Conservation (phyloP, 2,888 invertebrate species). For the Eledone cirrhosa region DNA sequence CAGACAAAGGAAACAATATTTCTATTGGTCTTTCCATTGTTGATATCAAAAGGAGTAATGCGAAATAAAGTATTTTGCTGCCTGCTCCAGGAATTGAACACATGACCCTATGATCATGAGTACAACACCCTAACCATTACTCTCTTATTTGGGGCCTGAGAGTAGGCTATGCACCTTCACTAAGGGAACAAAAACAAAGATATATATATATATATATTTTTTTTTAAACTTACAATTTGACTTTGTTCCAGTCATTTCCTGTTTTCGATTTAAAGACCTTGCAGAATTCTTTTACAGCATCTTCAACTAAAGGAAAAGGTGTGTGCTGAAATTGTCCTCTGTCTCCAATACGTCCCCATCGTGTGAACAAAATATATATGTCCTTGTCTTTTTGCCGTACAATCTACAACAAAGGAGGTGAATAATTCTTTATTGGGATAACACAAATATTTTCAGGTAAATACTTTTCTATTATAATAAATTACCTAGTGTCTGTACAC, state of each 20-base stretch:
- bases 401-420: constrained; percentile 51
- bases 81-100: too few species aligned
- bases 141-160: too few species aligned
- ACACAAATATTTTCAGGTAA: neutral
- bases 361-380: constrained; percentile 69
- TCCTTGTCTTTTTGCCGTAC: constrained; percentile 66
- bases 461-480: too few species aligned
- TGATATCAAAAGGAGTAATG: too few species aligned
- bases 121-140: too few species aligned
- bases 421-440: neutral
- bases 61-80: too few species aligned
- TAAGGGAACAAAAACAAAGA: too few species aligned
- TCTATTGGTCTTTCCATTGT: too few species aligned
- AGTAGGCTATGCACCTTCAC: constrained; percentile 31
- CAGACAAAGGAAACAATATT: too few species aligned
- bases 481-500: too few species aligned
- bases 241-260: constrained; percentile 68
- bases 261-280: constrained; percentile 70
- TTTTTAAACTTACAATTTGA: constrained; percentile 55
- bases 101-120: too few species aligned
- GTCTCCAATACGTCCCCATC: constrained; percentile 71
- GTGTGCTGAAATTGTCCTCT: constrained; percentile 69
- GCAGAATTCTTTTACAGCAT: constrained; percentile 69
- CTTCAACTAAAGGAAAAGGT: constrained; percentile 66
- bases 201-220: too few species aligned